Evolutionary conservation across 2,113 vertebrate species (phyloP).

Genomic region (Hydrolagus affinis): DNA sequence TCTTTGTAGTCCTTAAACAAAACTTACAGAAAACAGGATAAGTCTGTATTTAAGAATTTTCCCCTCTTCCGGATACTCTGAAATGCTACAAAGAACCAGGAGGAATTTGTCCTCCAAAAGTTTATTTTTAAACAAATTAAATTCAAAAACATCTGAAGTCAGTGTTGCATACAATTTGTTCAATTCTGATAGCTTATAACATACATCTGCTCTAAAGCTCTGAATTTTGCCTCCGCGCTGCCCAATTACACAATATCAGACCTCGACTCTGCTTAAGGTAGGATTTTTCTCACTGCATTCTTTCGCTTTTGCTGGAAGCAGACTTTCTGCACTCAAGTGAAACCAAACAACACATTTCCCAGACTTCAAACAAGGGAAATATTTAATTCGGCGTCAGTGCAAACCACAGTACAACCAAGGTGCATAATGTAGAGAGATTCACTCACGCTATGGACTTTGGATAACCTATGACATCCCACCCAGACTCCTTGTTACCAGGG

Average conservation of each 20-base stretch:
- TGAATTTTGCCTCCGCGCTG: neutral
- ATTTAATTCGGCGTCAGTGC: conserved; percentile 59
- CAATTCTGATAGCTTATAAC: too few relatives aligned
- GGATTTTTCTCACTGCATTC: conserved; percentile 10
- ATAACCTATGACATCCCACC: conserved; percentile 24
- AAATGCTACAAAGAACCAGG: too few relatives aligned
- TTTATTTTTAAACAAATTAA: too few relatives aligned
- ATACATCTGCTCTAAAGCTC: too few relatives aligned
- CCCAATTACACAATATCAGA: neutral
- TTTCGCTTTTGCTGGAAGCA: conserved; percentile 45
- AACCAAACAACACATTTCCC: conserved; percentile 61
- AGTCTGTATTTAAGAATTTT: too few relatives aligned
- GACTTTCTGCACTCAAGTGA: conserved; percentile 62
- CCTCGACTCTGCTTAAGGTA: conserved; percentile 8
- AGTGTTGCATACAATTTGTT: too few relatives aligned
- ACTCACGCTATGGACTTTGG: conserved; percentile 30
- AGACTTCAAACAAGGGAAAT: conserved; percentile 63
- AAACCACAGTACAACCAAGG: conserved; percentile 25
- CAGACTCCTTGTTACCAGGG: conserved; percentile 3
- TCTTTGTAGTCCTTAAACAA: too few relatives aligned
- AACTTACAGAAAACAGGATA: too few relatives aligned
- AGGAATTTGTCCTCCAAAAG: too few relatives aligned
- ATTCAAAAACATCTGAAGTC: too few relatives aligned
- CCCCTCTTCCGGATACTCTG: too few relatives aligned
- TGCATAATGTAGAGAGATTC: conserved; percentile 23